Percentiles rank a stretch among this genome's conserved stretches.
Evolutionary conservation across 2,113 vertebrate species (phyloP).

Genomic region (Rattus rattus): DNA sequence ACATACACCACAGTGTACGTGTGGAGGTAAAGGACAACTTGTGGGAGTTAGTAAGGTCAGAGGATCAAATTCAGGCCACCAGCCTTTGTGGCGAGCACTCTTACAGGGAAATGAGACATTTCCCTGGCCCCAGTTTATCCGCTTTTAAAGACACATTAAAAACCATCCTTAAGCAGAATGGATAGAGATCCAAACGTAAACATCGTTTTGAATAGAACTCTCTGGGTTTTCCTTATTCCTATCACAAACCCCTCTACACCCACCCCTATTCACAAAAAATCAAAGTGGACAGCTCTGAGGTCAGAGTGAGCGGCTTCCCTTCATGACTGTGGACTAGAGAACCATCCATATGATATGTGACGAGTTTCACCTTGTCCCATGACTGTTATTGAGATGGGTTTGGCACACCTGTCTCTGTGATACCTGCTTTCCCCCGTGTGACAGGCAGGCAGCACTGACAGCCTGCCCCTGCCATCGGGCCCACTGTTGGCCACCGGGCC

Average conservation of each 20-base stretch:
- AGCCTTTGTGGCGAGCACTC: not conserved
- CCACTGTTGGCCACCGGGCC: not conserved
- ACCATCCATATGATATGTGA: not conserved
- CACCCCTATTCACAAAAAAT: not conserved
- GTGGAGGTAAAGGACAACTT: not conserved
- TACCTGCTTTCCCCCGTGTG: not conserved
- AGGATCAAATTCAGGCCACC: not conserved
- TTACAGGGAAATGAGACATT: too few relatives aligned
- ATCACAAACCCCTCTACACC: not conserved
- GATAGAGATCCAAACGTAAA: not conserved
- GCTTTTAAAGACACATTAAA: too few relatives aligned
- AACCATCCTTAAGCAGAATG: not conserved
- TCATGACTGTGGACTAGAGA: not conserved
- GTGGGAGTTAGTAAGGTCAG: not conserved
- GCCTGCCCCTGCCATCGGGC: not conserved
- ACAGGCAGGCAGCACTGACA: not conserved
- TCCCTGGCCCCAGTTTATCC: not conserved
- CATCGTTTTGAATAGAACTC: not conserved
- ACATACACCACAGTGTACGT: not conserved
- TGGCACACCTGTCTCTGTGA: not conserved
- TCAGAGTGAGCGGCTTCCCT: not conserved
- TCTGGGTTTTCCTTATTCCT: not conserved
- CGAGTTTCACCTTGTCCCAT: not conserved
- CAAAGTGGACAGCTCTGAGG: fast-evolving
- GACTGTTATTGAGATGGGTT: not conserved